Evolutionary conservation across 2,113 vertebrate genomes (phyloP).

Genomic region (Octodon degus): DNA sequence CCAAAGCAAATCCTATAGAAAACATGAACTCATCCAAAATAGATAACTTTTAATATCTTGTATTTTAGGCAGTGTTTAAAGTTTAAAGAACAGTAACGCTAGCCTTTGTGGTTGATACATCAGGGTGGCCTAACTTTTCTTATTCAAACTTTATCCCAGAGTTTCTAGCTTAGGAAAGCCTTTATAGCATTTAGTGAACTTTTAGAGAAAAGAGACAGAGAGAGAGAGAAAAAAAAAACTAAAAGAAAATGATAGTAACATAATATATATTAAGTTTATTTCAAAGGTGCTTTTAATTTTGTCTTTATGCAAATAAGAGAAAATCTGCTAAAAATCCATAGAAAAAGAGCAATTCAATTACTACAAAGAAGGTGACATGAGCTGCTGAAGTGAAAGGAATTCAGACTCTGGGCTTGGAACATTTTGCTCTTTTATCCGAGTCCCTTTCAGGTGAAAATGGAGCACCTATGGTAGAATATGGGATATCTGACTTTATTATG

Average conservation of each 20-base stretch:
- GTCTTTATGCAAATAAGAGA: constrained; percentile 67
- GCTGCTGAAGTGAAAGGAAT: constrained; percentile 7
- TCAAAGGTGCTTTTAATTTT: constrained; percentile 68
- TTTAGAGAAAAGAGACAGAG: neutral
- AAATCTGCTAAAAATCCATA: constrained; percentile 61
- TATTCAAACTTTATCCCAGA: constrained; percentile 58
- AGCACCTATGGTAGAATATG: neutral
- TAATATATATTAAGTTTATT: constrained; percentile 41
- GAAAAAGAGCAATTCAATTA: constrained; percentile 59
- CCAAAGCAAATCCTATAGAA: constrained; percentile 59
- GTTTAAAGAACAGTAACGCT: constrained; percentile 19
- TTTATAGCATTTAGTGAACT: neutral
- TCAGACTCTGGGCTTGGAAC: neutral
- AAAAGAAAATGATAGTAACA: neutral
- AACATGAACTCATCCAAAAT: constrained; percentile 55
- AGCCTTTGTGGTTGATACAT: neutral
- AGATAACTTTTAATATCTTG: constrained; percentile 43
- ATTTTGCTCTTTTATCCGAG: constrained; percentile 46
- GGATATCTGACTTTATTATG: constrained; percentile 70
- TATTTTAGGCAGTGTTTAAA: constrained; percentile 35
- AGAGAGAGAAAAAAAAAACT: constrained; percentile 1
- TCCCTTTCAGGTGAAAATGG: constrained; percentile 58
- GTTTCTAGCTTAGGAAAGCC: constrained; percentile 44
- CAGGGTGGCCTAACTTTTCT: neutral
- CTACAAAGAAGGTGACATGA: constrained; percentile 30